Conservation (phyloP, 2,888 invertebrate species). For the Epinotia ramella region DNA sequence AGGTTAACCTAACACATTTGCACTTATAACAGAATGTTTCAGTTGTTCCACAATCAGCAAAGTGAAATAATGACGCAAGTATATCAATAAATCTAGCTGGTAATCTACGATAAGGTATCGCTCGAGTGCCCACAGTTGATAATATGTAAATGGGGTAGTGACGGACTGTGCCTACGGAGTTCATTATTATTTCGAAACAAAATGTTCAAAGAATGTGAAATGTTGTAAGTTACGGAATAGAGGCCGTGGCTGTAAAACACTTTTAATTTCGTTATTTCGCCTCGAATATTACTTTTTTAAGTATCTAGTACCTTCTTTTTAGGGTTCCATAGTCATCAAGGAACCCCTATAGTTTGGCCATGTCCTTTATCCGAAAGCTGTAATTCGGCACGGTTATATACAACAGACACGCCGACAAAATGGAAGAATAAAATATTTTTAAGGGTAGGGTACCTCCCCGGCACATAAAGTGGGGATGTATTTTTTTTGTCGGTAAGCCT, state of each 20-base stretch:
- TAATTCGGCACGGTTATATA: too few relatives aligned
- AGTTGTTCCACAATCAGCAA: constrained; percentile 28
- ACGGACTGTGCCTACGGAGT: constrained; percentile 3
- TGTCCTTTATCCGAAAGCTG: too few relatives aligned
- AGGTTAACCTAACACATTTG: not conserved
- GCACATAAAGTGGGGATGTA: too few relatives aligned
- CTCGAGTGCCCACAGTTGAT: constrained; percentile 38
- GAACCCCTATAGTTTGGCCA: too few relatives aligned
- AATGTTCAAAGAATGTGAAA: not conserved
- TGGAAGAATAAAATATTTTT: too few relatives aligned
- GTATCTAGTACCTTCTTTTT: not conserved
- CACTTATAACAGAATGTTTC: constrained; percentile 1
- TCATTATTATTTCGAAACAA: constrained; percentile 1
- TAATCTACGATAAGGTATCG: constrained; percentile 42
- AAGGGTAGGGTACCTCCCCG: too few relatives aligned
- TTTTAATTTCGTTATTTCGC: not conserved
- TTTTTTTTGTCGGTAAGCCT: too few relatives aligned
- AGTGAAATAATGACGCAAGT: constrained; percentile 44
- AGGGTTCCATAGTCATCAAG: too few relatives aligned
- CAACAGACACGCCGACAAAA: too few relatives aligned
- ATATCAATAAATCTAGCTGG: constrained; percentile 42
- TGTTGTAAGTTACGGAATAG: not conserved
- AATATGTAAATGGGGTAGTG: constrained; percentile 42
- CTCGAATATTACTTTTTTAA: not conserved
- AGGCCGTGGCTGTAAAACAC: not conserved